Conservation (phyloP, 23 tunicate genomes). For the Ciona savignyi region DNA sequence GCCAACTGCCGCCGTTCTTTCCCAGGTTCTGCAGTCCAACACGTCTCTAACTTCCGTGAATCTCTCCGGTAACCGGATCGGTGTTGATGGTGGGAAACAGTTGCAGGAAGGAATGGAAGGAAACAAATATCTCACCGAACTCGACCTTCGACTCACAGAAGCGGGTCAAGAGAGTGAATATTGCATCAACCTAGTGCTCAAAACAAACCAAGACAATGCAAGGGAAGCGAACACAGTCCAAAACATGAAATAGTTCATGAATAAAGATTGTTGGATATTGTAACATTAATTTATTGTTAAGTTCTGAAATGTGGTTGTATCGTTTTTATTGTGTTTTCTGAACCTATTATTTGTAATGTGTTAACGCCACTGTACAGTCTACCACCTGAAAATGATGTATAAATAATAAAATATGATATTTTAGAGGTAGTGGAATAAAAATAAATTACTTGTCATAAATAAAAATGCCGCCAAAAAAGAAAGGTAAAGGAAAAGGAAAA, state of each 20-base stretch:
- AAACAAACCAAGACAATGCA: conserved; percentile 63
- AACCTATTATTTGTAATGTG: too few relatives aligned
- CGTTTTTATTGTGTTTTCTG: neutral
- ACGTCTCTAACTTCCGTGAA: conserved; percentile 18
- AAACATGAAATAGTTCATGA: neutral
- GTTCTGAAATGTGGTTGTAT: too few relatives aligned
- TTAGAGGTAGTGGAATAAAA: too few relatives aligned
- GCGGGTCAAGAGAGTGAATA: conserved; percentile 96
- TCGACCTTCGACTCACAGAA: conserved; percentile 91
- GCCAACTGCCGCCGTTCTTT: conserved; percentile 73
- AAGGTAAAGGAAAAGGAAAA: conserved; percentile 29
- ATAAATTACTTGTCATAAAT: too few relatives aligned
- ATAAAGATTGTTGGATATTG: too few relatives aligned
- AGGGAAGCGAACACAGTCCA: conserved; percentile 20
- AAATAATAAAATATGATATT: too few relatives aligned
- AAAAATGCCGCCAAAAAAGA: conserved; percentile 72
- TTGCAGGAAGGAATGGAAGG: conserved; percentile 90
- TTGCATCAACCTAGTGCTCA: conserved; percentile 75
- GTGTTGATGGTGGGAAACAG: conserved; percentile 93
- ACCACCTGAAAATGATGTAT: too few relatives aligned
- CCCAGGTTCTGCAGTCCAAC: conserved; percentile 73
- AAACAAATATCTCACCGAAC: conserved; percentile 37
- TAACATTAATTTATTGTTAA: too few relatives aligned
- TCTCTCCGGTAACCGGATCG: conserved; percentile 71
- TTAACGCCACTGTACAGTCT: too few relatives aligned